phyloP scores from a whole-genome alignment of 2,888 invertebrate species.

The Brachyopa scutellaris region DNA sequence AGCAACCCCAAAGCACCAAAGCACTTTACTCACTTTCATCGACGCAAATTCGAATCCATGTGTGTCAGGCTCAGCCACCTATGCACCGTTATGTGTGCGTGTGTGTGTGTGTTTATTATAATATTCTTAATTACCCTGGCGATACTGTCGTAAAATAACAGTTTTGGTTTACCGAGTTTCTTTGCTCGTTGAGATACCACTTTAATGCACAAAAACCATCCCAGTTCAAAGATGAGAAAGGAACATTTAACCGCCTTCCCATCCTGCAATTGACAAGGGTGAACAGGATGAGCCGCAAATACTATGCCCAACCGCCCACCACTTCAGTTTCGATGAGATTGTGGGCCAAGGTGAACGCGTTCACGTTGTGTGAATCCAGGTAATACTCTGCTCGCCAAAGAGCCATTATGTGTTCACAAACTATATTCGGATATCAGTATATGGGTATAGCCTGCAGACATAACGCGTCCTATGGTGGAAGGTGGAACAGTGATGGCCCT shows the following conservation, averaged over 20 bases:
- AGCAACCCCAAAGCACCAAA: conserved; percentile 17
- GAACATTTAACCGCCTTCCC: conserved; percentile 37
- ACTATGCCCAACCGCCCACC: conserved; percentile 35
- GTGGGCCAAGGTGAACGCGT: conserved; percentile 13
- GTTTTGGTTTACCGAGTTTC: conserved; percentile 31
- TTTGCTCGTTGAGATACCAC: conserved; percentile 16
- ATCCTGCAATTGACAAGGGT: conserved; percentile 59
- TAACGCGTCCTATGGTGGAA: conserved; percentile 23
- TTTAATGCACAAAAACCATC: conserved; percentile 52
- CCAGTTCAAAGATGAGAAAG: conserved; percentile 52
- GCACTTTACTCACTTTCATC: conserved; percentile 12
- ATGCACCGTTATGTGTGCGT: not conserved
- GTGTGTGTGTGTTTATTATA: too few relatives aligned
- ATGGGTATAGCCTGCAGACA: conserved; percentile 27
- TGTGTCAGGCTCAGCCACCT: not conserved
- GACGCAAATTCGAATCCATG: conserved; percentile 1
- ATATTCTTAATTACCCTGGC: conserved; percentile 54
- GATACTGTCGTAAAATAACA: conserved; percentile 65
- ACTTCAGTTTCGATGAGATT: conserved; percentile 27
- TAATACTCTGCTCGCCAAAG: conserved; percentile 43
- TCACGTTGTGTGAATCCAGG: conserved; percentile 25
- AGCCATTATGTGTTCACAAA: conserved; percentile 43
- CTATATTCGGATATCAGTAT: conserved; percentile 42
- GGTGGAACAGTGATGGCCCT: conserved; percentile 9
- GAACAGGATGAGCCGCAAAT: conserved; percentile 59